Evolutionary conservation across 2,797 vertebrate species (phyloP), one percentile per base, ranked within the genome.

Genomic region (Scolopax bukidnonensis): DNA sequence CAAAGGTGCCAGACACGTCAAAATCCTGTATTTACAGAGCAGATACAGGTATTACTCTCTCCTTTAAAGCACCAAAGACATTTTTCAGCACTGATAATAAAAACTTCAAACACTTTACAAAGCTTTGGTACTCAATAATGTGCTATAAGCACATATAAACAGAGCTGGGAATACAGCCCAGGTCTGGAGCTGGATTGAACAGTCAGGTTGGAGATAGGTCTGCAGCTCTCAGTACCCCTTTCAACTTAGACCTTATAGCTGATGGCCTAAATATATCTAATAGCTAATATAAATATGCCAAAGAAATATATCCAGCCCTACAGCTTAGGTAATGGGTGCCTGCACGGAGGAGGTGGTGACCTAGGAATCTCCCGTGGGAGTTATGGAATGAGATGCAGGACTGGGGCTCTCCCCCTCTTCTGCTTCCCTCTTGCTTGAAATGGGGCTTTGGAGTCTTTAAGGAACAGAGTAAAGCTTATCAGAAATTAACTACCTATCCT

Each of bases 121-220:
- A 32, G n/a, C 5, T 51, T 60, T 85, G 10, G 48, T 53, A 56
- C 11, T 10, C 33, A 40, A 69, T 67, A 70, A 47, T 28, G 47
- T 79, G 23, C 6, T 50, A 50, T 70, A 90, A 63, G 33, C 21
- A 30, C 14, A 12, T 32, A 40, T 2, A 56, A 84, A 10, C 48
- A 68, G 54, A 78, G 36, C 4, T 3, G 3, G 27, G n/a, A 81
- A 36, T 3, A 48, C 10, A 70, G 51, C 32, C 32, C 3, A 0
- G 11, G 9, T 28, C 63, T 70, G 47, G 43, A 76, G 43, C 24
- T 69, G 43, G 36, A 36, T 13, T 4, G 0, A 48, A 16, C 16
- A 12, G n/a, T 16, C n/a, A n/a, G 11, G 38, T 12, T 68, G 40
- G 50, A 0, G 0, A 77, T 87, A 0, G 12, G 28, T 51, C 45